Conservation (phyloP, 1,140 invertebrate genomes). For the Gryllus bimaculatus region DNA sequence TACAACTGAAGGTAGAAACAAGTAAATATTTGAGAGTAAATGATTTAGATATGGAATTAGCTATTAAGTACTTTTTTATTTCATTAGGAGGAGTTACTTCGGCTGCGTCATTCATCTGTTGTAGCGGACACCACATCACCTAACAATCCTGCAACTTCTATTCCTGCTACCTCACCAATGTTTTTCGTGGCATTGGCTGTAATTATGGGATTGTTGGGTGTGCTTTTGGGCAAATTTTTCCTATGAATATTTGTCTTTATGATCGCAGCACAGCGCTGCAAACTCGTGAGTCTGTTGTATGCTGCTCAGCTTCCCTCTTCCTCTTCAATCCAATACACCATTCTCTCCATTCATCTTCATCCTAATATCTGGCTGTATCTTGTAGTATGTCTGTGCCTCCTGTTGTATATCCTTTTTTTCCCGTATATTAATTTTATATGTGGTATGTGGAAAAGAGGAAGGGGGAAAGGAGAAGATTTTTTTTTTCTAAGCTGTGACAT, state of each 20-base stretch:
- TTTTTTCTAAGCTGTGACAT: conserved; percentile 12
- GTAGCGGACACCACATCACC: conserved; percentile 23
- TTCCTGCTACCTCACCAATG: conserved; percentile 28
- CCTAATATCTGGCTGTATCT: neutral
- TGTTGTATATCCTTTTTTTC: conserved; percentile 11
- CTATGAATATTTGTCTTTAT: conserved; percentile 30
- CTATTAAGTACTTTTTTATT: neutral
- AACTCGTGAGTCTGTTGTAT: conserved; percentile 19
- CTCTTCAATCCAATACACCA: neutral
- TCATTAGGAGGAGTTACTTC: conserved; percentile 28
- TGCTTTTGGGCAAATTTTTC: conserved; percentile 40
- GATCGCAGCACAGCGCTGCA: conserved; percentile 7
- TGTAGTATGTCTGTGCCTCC: conserved; percentile 9
- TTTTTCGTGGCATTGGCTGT: conserved; percentile 36
- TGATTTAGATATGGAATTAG: neutral
- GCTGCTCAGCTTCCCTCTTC: conserved; percentile 17
- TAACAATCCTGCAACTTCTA: conserved; percentile 24
- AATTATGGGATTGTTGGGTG: conserved; percentile 34
- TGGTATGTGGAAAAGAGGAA: conserved; percentile 10
- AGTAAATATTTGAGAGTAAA: neutral
- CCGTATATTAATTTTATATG: conserved; percentile 7
- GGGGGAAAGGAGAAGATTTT: conserved; percentile 17
- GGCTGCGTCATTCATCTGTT: conserved; percentile 24
- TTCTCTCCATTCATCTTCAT: neutral
- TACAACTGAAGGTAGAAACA: conserved; percentile 59